A percentile compares a stretch with the other conserved stretches of the same genome.
These are phyloP conservation scores for Holocentrus rufus DNA, from an alignment of 2,797 vertebrate species.

Conservation along the genomic window DNA sequence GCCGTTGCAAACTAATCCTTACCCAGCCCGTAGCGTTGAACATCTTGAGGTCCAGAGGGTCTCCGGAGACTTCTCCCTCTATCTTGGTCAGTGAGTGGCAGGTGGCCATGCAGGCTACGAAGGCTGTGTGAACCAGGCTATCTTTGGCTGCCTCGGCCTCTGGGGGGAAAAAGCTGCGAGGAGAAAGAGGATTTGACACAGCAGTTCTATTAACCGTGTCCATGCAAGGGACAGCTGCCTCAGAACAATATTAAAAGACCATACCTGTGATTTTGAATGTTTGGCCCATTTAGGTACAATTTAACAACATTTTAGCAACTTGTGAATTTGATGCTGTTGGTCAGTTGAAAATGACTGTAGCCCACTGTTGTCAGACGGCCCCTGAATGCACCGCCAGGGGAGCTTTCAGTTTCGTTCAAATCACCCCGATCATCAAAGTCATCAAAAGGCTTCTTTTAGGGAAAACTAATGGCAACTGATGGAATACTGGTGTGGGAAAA, in stretches of 20 bases:
- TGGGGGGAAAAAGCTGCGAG: slow-evolving; percentile 86
- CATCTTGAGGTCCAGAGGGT: slow-evolving; percentile 98
- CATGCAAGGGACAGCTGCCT: background rate
- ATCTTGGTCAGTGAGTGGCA: slow-evolving; percentile 98
- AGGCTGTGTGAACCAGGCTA: slow-evolving; percentile 85
- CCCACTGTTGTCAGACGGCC: no score
- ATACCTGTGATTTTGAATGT: no score
- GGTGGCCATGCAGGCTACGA: slow-evolving; percentile 94
- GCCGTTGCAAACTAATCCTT: slow-evolving; percentile 19
- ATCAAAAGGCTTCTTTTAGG: no score
- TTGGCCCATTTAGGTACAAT: no score
- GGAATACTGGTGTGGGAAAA: no score
- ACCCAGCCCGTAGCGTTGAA: slow-evolving; percentile 97
- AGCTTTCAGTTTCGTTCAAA: no score
- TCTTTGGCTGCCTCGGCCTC: slow-evolving; percentile 85
- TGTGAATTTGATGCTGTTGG: no score
- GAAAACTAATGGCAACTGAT: no score
- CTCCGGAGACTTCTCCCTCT: slow-evolving; percentile 93
- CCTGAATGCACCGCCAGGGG: no score
- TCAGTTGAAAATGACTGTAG: no score
- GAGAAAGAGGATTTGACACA: slow-evolving; percentile 13
- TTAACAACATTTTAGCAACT: no score
- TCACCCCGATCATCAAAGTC: no score
- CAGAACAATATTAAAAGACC: background rate
- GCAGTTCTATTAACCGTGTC: background rate